These are phyloP conservation scores for Apamea crenata DNA, from an alignment of 2,888 invertebrate species.

Conservation along the genomic window DNA sequence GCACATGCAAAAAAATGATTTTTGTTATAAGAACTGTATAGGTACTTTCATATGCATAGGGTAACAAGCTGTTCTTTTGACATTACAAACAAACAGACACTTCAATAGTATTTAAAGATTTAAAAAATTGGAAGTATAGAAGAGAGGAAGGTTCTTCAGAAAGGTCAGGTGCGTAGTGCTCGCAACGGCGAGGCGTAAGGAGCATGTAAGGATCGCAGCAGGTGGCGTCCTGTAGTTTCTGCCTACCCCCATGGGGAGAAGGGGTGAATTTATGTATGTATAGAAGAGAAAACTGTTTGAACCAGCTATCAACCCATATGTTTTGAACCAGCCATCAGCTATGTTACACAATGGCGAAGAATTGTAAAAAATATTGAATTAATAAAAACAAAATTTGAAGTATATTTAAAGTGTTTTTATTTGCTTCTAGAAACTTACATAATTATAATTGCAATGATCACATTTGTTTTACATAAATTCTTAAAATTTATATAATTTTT, in stretches of 20 bases:
- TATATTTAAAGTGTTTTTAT: slow-evolving; percentile 28
- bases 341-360: background rate
- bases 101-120: background rate
- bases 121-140: background rate
- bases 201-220: background rate
- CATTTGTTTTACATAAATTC: slow-evolving; percentile 10
- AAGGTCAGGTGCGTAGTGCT: background rate
- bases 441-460: slow-evolving; percentile 34
- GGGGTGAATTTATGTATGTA: background rate
- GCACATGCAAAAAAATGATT: too few relatives aligned
- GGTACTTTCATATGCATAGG: too few relatives aligned
- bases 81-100: background rate
- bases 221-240: background rate
- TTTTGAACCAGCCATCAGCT: background rate
- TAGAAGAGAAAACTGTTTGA: background rate
- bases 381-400: slow-evolving; percentile 16
- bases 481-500: background rate
- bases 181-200: too few relatives aligned
- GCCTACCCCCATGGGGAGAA: too few relatives aligned
- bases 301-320: background rate
- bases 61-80: background rate
- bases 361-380: background rate
- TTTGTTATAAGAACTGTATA: too few relatives aligned
- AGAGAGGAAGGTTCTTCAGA: background rate
- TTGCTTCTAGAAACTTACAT: slow-evolving; percentile 21